These are phyloP conservation scores for Coturnix japonica DNA, from an alignment of 2,113 vertebrate genomes.

Conservation along the genomic window DNA sequence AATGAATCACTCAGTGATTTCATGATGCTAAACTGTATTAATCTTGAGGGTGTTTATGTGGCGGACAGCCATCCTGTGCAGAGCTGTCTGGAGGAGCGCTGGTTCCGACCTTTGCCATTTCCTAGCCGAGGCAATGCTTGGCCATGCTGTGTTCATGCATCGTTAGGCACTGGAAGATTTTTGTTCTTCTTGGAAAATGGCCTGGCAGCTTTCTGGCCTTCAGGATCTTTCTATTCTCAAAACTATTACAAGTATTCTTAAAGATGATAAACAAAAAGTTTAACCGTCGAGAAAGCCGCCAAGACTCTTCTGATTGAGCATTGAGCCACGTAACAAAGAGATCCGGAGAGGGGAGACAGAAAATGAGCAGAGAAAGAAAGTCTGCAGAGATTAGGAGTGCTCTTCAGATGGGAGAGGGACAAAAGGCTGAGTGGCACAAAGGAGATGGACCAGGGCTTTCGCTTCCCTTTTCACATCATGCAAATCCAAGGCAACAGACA, in stretches of 20 bases:
- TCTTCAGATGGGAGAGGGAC: not conserved
- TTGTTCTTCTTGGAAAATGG: not conserved
- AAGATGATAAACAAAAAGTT: not conserved
- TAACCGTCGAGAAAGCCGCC: not conserved
- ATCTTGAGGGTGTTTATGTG: not conserved
- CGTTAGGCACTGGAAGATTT: not conserved
- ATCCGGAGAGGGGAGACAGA: not conserved
- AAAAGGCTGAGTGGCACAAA: constrained; percentile 28
- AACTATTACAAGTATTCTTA: not conserved
- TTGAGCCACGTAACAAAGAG: not conserved
- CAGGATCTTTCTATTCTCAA: not conserved
- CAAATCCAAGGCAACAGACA: not conserved
- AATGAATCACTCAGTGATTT: too few species aligned
- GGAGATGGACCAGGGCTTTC: not conserved
- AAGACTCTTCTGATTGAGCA: not conserved
- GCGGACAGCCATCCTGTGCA: not conserved
- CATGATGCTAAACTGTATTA: too few species aligned
- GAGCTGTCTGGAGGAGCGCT: not conserved
- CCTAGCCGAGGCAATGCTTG: not conserved
- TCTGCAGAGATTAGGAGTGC: not conserved
- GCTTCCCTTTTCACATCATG: not conserved
- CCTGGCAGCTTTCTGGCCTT: not conserved
- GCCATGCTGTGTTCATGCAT: not conserved
- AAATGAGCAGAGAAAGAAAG: not conserved
- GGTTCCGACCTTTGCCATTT: not conserved